phyloP scores from a whole-genome alignment of 2,113 vertebrate species.

The Tragelaphus buxtoni region DNA sequence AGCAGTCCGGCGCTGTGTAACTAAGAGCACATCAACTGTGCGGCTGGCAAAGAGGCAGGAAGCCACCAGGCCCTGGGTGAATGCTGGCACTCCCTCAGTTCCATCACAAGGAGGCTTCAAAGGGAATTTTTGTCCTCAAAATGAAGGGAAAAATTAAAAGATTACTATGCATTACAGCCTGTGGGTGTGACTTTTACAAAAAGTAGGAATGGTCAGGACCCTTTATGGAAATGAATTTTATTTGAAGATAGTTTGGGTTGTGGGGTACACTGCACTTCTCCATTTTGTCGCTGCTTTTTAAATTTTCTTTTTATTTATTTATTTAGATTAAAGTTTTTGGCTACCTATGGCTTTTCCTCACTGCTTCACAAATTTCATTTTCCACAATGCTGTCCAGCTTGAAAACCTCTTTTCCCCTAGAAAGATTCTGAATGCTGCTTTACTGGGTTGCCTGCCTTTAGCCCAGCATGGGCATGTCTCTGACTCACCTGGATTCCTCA shows the following conservation, averaged over 20 bases:
- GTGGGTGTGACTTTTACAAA: not conserved
- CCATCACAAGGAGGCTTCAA: not conserved
- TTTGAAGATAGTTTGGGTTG: not conserved
- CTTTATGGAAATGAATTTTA: not conserved
- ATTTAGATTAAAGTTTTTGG: not conserved
- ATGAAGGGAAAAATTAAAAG: not conserved
- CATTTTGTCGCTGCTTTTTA: not conserved
- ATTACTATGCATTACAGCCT: not conserved
- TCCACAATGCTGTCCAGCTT: not conserved
- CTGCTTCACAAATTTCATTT: not conserved
- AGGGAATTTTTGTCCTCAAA: conserved; percentile 32
- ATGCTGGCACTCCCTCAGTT: not conserved
- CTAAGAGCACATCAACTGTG: conserved; percentile 82
- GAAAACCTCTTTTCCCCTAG: not conserved
- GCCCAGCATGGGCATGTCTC: not conserved
- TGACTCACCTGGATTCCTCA: not conserved
- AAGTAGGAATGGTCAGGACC: not conserved
- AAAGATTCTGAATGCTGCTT: not conserved
- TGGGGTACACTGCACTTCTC: not conserved
- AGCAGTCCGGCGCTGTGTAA: conserved; percentile 85
- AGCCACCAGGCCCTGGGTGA: not conserved
- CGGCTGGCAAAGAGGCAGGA: conserved; percentile 50
- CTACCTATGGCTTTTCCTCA: not conserved
- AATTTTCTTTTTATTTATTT: not conserved
- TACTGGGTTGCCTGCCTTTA: not conserved